These are phyloP conservation scores for Brienomyrus brachyistius DNA, from an alignment of 2,113 vertebrate species.

Conservation along the genomic window DNA sequence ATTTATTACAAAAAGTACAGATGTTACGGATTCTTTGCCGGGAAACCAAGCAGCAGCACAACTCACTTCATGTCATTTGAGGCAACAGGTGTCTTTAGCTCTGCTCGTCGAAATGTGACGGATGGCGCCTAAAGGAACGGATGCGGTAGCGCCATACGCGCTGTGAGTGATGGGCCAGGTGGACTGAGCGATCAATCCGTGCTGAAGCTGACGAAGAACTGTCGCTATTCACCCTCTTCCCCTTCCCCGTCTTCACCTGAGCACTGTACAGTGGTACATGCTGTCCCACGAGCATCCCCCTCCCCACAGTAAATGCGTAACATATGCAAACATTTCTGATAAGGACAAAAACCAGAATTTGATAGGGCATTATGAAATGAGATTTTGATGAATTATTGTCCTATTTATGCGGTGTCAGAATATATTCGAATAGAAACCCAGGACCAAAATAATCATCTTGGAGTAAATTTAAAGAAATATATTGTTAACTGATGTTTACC, in stretches of 20 bases:
- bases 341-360: neutral
- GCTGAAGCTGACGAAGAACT: neutral
- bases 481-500: neutral
- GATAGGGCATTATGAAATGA: neutral
- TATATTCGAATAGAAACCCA: neutral
- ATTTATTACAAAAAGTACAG: neutral
- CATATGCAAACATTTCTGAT: neutral
- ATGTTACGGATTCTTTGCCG: neutral
- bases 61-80: conserved; percentile 41
- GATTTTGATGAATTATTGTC: neutral
- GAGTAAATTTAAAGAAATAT: neutral
- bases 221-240: neutral
- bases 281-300: neutral
- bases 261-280: neutral
- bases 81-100: conserved; percentile 56
- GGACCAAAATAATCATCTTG: neutral
- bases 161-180: conserved; percentile 61
- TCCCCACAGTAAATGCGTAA: neutral
- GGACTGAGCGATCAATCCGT: conserved; percentile 23
- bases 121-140: neutral
- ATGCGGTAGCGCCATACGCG: conserved; percentile 31
- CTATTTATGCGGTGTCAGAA: neutral
- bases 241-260: neutral
- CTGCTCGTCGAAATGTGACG: conserved; percentile 27
- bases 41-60: conserved; percentile 24